Base-by-base conservation (phyloP, 1,140 invertebrate species). In the Megathymus violae region DNA sequence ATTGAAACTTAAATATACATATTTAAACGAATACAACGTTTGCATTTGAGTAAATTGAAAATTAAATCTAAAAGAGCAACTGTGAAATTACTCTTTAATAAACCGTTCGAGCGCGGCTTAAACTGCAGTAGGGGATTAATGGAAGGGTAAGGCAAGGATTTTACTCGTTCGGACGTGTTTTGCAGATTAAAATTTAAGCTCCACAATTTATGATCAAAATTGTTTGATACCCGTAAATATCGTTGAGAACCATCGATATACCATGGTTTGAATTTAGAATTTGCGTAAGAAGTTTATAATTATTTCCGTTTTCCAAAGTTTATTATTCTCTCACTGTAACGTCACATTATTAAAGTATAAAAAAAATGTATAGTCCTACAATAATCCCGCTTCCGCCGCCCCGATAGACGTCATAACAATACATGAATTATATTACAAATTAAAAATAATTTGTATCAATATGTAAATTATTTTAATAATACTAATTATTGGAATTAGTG, bases 151-250 rank as follows among this genome's bases (percentile, higher is more conserved):
- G 19, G n/a, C 16, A 11, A n/a, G 19, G 44, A 47, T 47, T 44
- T 44, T 17, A 47, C 44, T 47, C 11, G 44, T 47, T 47, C 9
- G 4, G 9, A 44, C 43, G n/a, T 44, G 43, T 22, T 44, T 44
- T 44, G 17, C 19, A 47, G 19, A 47, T 47, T 44, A 27, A 47
- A 47, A 47, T 27, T 25, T 22, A 47, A 47, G 44, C 44, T 25
- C 43, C 17, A 44, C 41, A 10, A 19, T 19, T 44, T 19, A 19
- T 44, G 17, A 44, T 10, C 27, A 31, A 31, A 31, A 9, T 31
- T 31, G 4, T 4, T 31, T 31, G 27, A 31, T 31, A 22, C 19
- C 19, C 27, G 27, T 31, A 31, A 31, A 31, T 31, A 31, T n/a
- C n/a, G n/a, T 31, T 4, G 27, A 31, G 27, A 31, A 7, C 4